Evolutionary conservation across 2,888 invertebrate genomes (phyloP), one percentile per base, ranked within the genome.

Genomic region (Sialis fuliginosa): DNA sequence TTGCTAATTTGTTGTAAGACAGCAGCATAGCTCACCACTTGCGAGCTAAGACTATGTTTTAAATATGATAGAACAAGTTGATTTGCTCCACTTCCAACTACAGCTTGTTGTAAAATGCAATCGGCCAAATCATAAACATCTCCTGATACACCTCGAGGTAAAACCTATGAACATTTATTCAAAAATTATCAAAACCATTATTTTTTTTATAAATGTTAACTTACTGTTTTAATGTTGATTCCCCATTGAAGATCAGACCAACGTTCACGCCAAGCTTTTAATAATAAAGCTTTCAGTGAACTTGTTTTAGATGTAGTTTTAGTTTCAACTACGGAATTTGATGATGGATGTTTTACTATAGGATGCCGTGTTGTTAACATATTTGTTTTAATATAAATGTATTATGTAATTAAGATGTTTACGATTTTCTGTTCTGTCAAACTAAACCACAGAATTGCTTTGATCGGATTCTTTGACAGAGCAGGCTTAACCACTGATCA

Each of bases 211-310:
- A 34, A 42, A 41, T 40, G n/a, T 31, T 37, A 45, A 55, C 65
- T 64, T 58, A 81, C 87, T n/a, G 86, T 86, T 71, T 93, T 93
- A 48, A 95, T 88, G 59, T 92, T 88, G 54, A 92, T 91, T 37
- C 92, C 92, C 93, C 93, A 95, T 65, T 91, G 89, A 41, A 92
- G 76, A 63, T 93, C 93, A 1, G 85, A 82, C 95, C 95, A 95
- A 50, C 95, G 72, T 67, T 95, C 93, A 55, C 91, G 75, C 95
- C 95, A 96, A 43, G 93, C 95, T 62, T 80, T 75, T 48, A 90
- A 67, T 54, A 90, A 70, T 31, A 88, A 68, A 49, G 85, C 82
- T 65, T 86, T 86, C 43, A 87, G 63, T 49, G 81, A 79, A 63
- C 84, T 83, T 1, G 85, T 85, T 71, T 85, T 85, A 62, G 84